phyloP scores from a whole-genome alignment of 2,888 invertebrate species.

The Aleiodes leptofemur region DNA sequence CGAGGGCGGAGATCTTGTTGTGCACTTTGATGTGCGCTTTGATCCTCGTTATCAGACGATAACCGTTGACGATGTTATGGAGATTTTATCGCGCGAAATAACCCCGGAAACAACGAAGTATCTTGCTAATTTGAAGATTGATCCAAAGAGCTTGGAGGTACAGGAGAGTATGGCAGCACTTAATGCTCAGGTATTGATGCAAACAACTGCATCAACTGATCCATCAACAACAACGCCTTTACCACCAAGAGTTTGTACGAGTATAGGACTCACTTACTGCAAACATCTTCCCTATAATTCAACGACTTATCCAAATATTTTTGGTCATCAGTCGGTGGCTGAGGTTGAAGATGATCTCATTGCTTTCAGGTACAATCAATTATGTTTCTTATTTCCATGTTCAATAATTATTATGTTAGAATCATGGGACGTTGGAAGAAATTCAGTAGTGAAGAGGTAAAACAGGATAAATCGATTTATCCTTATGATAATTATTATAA shows the following conservation, averaged over 20 bases:
- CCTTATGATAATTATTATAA: too few species aligned
- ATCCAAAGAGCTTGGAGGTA: slow-evolving; percentile 81
- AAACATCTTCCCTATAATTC: slow-evolving; percentile 84
- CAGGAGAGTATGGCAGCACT: slow-evolving; percentile 76
- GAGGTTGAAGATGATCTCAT: slow-evolving; percentile 87
- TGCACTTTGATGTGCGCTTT: slow-evolving; percentile 91
- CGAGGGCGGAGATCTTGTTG: slow-evolving; percentile 84
- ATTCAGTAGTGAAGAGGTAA: too few species aligned
- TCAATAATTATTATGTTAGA: too few species aligned
- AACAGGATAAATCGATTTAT: too few species aligned
- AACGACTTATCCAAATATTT: slow-evolving; percentile 89
- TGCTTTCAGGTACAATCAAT: slow-evolving; percentile 78
- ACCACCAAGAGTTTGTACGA: slow-evolving; percentile 82
- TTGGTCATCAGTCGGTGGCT: slow-evolving; percentile 81
- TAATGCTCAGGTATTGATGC: slow-evolving; percentile 72
- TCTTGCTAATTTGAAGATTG: slow-evolving; percentile 81
- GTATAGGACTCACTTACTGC: slow-evolving; percentile 83
- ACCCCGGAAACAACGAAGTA: slow-evolving; percentile 78
- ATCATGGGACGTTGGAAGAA: too few species aligned
- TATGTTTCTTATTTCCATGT: too few species aligned
- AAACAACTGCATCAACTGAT: slow-evolving; percentile 63
- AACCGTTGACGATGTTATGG: slow-evolving; percentile 80
- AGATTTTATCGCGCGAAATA: slow-evolving; percentile 83
- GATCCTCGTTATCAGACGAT: slow-evolving; percentile 84
- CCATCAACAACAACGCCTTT: slow-evolving; percentile 77